Percentiles rank a stretch among this genome's conserved stretches.
phyloP scores from a whole-genome alignment of 2,888 invertebrate species.

The Drosophila multiciliata region DNA sequence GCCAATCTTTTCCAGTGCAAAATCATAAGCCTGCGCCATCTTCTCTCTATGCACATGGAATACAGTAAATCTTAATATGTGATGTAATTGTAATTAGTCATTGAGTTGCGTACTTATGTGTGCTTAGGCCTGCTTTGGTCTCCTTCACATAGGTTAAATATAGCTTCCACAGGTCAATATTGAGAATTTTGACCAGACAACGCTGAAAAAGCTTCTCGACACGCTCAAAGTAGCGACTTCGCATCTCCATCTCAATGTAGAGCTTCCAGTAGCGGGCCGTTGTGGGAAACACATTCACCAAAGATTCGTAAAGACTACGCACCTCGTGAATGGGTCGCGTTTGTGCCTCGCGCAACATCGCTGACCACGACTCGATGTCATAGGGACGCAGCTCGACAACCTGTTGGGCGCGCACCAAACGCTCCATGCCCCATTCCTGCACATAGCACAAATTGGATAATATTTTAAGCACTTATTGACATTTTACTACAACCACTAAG shows the following conservation, averaged over 20 bases:
- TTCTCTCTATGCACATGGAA: conserved; percentile 91
- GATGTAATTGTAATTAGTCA: too few species aligned
- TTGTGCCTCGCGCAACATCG: conserved; percentile 97
- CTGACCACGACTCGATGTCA: conserved; percentile 99
- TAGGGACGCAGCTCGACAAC: conserved; percentile 95
- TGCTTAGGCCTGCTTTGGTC: conserved; percentile 96
- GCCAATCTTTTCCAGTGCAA: conserved; percentile 99
- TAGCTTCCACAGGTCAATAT: conserved; percentile 99
- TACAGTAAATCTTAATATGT: background rate
- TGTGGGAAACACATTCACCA: conserved; percentile 97
- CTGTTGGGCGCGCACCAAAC: conserved; percentile 92
- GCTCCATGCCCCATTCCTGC: conserved; percentile 95
- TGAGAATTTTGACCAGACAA: conserved; percentile 98
- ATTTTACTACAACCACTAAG: background rate
- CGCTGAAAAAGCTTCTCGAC: conserved; percentile 99
- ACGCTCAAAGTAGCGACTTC: conserved; percentile 97
- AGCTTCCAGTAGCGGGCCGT: conserved; percentile 99
- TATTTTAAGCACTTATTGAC: background rate
- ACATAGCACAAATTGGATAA: background rate
- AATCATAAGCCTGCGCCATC: conserved; percentile 99
- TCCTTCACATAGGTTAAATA: conserved; percentile 99
- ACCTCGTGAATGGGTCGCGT: conserved; percentile 94
- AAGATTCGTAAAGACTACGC: conserved; percentile 95
- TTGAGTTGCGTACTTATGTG: conserved; percentile 92
- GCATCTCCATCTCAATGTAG: conserved; percentile 99